These are phyloP conservation scores for Sporophila hypoxantha DNA, from an alignment of 2,113 vertebrate species.

Conservation along the genomic window DNA sequence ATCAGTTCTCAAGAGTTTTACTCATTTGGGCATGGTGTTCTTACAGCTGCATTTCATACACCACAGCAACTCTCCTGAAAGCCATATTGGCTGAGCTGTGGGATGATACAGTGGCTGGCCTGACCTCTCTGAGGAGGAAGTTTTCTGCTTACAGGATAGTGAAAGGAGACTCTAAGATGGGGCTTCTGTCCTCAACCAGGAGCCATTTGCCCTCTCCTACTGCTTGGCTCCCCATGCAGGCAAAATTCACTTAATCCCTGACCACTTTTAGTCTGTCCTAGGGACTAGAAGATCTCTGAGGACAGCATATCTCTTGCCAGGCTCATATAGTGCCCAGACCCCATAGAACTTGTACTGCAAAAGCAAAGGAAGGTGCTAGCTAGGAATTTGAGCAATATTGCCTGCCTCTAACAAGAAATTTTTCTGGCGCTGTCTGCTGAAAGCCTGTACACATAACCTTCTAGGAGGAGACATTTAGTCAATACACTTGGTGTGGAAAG, in stretches of 20 bases:
- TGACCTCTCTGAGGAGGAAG: background rate
- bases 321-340: background rate
- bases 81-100: background rate
- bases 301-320: background rate
- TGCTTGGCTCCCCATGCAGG: background rate
- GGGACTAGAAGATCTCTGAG: background rate
- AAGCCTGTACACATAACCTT: background rate
- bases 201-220: background rate
- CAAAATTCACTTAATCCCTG: background rate
- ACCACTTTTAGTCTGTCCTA: background rate
- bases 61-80: background rate
- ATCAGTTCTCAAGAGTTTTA: background rate
- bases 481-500: constrained; percentile 13
- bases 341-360: background rate
- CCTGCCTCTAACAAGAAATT: background rate
- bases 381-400: background rate
- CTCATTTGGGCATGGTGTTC: background rate
- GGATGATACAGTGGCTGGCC: background rate
- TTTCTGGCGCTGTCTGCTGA: background rate
- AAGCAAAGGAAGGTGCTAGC: background rate
- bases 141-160: background rate
- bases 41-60: background rate
- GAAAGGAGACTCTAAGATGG: background rate
- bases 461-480: constrained; percentile 33
- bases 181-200: background rate